A percentile compares a stretch with the other conserved stretches of the same genome.
phyloP scores from a whole-genome alignment of 1,140 invertebrate genomes.

The Muscidifurax raptorellus region DNA sequence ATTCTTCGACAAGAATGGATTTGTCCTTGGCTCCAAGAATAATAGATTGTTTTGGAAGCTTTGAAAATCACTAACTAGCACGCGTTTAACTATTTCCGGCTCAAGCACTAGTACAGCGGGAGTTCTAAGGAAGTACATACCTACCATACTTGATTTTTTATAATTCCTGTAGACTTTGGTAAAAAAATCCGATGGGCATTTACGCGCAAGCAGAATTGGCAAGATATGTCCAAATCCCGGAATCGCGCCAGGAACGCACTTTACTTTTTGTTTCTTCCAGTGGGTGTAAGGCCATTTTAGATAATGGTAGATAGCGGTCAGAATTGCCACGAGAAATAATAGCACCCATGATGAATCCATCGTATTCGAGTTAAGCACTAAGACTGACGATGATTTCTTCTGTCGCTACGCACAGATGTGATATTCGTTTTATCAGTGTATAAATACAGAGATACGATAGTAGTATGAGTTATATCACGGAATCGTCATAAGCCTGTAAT shows the following conservation, averaged over 20 bases:
- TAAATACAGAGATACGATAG: neutral
- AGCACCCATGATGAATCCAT: neutral
- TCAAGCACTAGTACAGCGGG: constrained; percentile 66
- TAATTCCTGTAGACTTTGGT: neutral
- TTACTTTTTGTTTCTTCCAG: neutral
- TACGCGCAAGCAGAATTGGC: neutral
- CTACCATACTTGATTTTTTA: constrained; percentile 59
- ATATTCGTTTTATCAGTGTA: no score
- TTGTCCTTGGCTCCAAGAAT: constrained; percentile 47
- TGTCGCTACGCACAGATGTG: neutral
- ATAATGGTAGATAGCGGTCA: neutral
- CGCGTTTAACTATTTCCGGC: constrained; percentile 65
- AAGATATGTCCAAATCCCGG: neutral
- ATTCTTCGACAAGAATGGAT: constrained; percentile 58
- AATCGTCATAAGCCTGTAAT: no score
- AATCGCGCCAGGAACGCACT: neutral
- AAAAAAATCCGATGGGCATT: neutral
- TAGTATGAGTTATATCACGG: no score
- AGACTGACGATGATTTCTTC: neutral
- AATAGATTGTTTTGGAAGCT: constrained; percentile 52
- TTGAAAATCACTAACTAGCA: constrained; percentile 66
- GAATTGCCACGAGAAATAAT: neutral
- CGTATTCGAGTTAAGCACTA: neutral
- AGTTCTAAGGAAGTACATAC: constrained; percentile 62
- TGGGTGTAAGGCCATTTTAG: neutral